Evolutionary conservation across 2,113 vertebrate species (phyloP), one percentile per base, ranked within the genome.

Genomic region (Psilopogon haemacephalus): DNA sequence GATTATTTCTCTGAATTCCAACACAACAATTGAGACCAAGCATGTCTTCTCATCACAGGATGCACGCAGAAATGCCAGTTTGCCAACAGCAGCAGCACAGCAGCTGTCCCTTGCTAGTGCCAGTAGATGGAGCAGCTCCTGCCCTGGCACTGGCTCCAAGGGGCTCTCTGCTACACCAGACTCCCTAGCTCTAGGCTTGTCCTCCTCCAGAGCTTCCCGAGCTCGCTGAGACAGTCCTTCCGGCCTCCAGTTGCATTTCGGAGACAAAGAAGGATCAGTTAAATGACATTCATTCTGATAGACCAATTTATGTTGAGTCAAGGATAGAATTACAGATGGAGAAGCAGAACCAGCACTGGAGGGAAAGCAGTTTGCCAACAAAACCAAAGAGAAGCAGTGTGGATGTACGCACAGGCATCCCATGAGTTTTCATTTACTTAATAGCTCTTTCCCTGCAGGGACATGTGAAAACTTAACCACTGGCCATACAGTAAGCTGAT

Each of bases 81-180:
- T 55, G 24, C 11, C 44, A 75, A 17, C 18, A 89, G 63, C 28
- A 30, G 14, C 38, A 74, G 46, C 1, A 2, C 19, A 58, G 76
- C 18, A 76, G 80, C 55, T 92, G 20, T 85, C 78, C 55, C 67
- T 65, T 73, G 55, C 40, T 42, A 42, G 21, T 55, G 89, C 50
- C 84, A 89, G 67, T 19, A 89, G 70, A 85, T 73, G 88, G 81
- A 94, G 86, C 67, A 87, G 59, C 73, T 89, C 52, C 59, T 86
- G 20, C 23, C 33, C 33, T 38, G 19, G 12, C 1, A 2, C 1
- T 1, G 19, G 12, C 7, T 54, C n/a, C 44, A 1, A 1, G 0
- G 20, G 23, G 30, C 11, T 72, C 33, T 20, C 78, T 44, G 14
- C 2, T 0, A 17, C 42, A 86, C 33, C 3, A 2, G 0, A 42